phyloP scores from a whole-genome alignment of 2,113 vertebrate species.

The Rhea americana region DNA sequence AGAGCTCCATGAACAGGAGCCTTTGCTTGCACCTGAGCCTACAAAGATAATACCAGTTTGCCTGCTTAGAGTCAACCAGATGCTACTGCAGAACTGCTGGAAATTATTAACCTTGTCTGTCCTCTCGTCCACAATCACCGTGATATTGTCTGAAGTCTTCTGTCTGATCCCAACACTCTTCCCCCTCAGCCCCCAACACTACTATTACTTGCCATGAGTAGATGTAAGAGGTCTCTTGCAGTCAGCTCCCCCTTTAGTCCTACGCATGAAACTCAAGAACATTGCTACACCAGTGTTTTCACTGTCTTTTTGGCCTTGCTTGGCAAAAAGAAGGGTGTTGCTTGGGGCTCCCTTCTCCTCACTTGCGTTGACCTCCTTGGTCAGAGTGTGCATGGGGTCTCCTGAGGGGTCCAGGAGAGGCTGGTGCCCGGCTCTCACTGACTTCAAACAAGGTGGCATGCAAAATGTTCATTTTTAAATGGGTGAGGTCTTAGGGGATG shows the following conservation, averaged over 20 bases:
- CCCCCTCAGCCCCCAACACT: background rate
- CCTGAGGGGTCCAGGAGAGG: background rate
- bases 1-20: background rate
- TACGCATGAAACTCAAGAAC: background rate
- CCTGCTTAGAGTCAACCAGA: background rate
- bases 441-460: background rate
- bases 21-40: background rate
- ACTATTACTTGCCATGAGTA: background rate
- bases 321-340: background rate
- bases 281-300: background rate
- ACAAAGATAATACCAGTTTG: background rate
- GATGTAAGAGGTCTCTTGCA: background rate
- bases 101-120: background rate
- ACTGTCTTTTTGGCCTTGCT: background rate
- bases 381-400: background rate
- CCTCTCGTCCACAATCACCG: accelerated
- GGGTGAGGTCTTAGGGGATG: background rate
- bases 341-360: too few species aligned
- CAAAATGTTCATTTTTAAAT: background rate
- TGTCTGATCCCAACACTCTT: background rate
- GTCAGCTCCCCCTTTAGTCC: background rate
- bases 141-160: background rate
- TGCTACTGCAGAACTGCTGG: background rate
- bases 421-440: background rate
- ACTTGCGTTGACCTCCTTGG: background rate